phyloP scores from a whole-genome alignment of 1,140 invertebrate genomes.

The Oscheius sp. region DNA sequence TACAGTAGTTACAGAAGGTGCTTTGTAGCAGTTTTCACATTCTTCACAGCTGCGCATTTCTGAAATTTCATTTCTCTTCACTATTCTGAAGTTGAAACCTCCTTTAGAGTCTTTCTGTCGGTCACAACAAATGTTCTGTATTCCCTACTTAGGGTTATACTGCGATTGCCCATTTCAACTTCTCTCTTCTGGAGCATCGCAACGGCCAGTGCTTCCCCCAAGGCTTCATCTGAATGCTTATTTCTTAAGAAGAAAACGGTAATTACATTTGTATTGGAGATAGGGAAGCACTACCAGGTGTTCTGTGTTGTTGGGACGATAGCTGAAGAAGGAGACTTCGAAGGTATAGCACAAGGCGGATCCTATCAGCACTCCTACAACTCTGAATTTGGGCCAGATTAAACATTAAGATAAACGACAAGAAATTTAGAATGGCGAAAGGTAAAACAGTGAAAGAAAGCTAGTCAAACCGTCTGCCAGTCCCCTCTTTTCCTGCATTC shows the following conservation, averaged over 20 bases:
- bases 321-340: slow-evolving; percentile 56
- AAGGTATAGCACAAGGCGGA: slow-evolving; percentile 53
- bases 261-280: slow-evolving; percentile 47
- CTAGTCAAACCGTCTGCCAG: slow-evolving; percentile 71
- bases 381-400: not conserved
- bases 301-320: slow-evolving; percentile 43
- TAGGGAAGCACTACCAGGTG: slow-evolving; percentile 38
- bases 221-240: slow-evolving; percentile 27
- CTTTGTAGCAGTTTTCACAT: too few species aligned
- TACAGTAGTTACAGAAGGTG: too few species aligned
- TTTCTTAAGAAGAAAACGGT: not conserved
- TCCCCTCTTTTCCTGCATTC: slow-evolving; percentile 79
- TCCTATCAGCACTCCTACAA: slow-evolving; percentile 48
- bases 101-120: not conserved
- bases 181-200: not conserved
- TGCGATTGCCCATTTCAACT: not conserved
- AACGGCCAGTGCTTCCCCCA: slow-evolving; percentile 14
- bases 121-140: not conserved
- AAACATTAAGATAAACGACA: too few species aligned
- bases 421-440: too few species aligned
- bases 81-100: too few species aligned
- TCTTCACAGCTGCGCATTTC: too few species aligned
- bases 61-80: too few species aligned
- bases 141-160: not conserved
- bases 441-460: too few species aligned